Percentiles rank a stretch among this genome's conserved stretches.
Evolutionary conservation across 1,140 invertebrate species (phyloP).

Genomic region (Hormaphis cornu): DNA sequence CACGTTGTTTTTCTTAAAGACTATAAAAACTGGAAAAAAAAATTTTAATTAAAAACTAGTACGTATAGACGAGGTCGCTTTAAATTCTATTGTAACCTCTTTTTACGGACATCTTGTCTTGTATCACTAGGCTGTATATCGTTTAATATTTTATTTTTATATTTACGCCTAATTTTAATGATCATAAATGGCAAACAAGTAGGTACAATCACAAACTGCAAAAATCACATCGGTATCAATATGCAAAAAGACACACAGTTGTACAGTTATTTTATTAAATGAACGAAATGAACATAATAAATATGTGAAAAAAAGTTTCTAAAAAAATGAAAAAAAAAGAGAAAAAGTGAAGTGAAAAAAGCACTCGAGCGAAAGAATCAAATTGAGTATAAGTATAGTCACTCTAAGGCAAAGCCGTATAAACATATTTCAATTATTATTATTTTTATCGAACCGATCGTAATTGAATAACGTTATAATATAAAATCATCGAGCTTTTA

Average conservation of each 20-base stretch:
- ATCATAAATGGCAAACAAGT: slow-evolving; percentile 17
- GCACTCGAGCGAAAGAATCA: slow-evolving; percentile 30
- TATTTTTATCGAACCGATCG: not conserved
- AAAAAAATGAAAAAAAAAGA: slow-evolving; percentile 19
- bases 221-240: slow-evolving; percentile 30
- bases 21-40: too few relatives aligned
- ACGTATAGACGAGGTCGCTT: not conserved
- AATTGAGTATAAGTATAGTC: slow-evolving; percentile 11
- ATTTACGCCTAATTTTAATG: not conserved
- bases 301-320: slow-evolving; percentile 25
- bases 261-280: slow-evolving; percentile 19
- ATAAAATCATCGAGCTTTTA: not conserved
- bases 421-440: not conserved
- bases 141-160: not conserved
- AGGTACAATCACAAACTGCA: slow-evolving; percentile 26
- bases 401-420: slow-evolving; percentile 19
- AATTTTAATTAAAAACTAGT: too few relatives aligned
- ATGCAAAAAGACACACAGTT: slow-evolving; percentile 30
- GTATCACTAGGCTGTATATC: not conserved
- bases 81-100: not conserved
- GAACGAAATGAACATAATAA: slow-evolving; percentile 19
- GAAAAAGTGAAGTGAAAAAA: slow-evolving; percentile 31
- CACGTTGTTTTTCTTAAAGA: too few relatives aligned
- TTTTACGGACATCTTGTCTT: not conserved
- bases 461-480: not conserved